Conservation (phyloP, 1,140 invertebrate species). For the Maconellicoccus hirsutus region DNA sequence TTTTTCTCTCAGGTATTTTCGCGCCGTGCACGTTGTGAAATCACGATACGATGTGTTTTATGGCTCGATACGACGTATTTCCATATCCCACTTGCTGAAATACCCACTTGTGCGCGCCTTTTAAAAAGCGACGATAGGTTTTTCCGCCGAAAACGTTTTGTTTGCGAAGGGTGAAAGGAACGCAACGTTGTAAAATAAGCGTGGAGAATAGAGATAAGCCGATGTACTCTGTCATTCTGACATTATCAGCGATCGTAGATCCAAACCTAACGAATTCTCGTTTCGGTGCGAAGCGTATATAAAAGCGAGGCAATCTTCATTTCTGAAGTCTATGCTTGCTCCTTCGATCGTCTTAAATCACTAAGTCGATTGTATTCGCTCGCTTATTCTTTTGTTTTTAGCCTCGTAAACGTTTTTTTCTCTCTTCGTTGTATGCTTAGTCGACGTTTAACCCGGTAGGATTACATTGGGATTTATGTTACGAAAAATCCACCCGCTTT, state of each 20-base stretch:
- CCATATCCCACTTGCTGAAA: not conserved
- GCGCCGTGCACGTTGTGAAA: not conserved
- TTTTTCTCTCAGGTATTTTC: not conserved
- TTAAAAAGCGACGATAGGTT: conserved; percentile 8
- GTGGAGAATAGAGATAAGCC: conserved; percentile 22
- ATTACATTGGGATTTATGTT: too few species aligned
- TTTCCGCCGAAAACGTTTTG: not conserved
- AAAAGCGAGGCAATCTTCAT: not conserved
- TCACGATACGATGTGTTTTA: not conserved
- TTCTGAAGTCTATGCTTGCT: not conserved
- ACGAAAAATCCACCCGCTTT: too few species aligned
- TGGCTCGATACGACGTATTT: not conserved
- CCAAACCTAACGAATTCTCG: not conserved
- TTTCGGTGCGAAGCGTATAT: not conserved
- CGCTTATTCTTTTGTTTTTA: not conserved
- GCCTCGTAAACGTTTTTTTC: not conserved
- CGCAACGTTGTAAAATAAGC: conserved; percentile 12
- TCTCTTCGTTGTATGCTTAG: not conserved
- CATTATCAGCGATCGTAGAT: conserved; percentile 15
- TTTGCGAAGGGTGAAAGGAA: not conserved
- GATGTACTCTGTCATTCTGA: conserved; percentile 18
- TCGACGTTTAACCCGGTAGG: too few species aligned
- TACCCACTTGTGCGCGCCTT: not conserved
- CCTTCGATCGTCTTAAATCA: not conserved
- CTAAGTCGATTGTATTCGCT: not conserved